Conservation (phyloP, 1,140 invertebrate species). For the Zaprionus inermis region DNA sequence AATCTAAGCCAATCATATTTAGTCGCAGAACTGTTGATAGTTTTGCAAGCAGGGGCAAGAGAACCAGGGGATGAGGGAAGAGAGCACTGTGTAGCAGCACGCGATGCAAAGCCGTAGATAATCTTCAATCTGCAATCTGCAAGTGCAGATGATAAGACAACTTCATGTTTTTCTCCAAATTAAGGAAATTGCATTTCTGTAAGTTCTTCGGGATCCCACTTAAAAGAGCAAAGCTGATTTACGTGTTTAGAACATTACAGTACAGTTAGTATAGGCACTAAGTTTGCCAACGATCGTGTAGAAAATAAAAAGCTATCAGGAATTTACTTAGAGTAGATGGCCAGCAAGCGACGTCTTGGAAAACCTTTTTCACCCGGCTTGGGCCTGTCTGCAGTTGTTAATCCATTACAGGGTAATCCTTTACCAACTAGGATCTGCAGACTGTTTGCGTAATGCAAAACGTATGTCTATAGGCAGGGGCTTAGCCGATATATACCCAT, state of each 20-base stretch:
- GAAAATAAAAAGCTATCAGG: background rate
- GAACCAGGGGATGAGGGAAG: background rate
- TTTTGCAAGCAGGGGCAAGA: background rate
- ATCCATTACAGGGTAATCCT: background rate
- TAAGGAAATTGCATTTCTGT: constrained; percentile 1
- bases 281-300: background rate
- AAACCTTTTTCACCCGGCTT: background rate
- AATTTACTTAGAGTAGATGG: background rate
- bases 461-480: background rate
- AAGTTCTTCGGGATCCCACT: background rate
- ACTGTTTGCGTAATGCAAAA: constrained; percentile 12
- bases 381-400: too few relatives aligned
- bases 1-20: constrained; percentile 36
- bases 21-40: constrained; percentile 31
- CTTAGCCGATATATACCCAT: constrained; percentile 1
- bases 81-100: constrained; percentile 12
- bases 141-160: background rate
- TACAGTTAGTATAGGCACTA: background rate
- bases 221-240: background rate
- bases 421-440: background rate
- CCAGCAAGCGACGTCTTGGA: background rate
- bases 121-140: background rate
- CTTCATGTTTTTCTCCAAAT: background rate
- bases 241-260: background rate
- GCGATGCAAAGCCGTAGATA: constrained; percentile 14